Evolutionary conservation across 2,113 vertebrate genomes (phyloP).

Genomic region (Pluvianellus socialis): DNA sequence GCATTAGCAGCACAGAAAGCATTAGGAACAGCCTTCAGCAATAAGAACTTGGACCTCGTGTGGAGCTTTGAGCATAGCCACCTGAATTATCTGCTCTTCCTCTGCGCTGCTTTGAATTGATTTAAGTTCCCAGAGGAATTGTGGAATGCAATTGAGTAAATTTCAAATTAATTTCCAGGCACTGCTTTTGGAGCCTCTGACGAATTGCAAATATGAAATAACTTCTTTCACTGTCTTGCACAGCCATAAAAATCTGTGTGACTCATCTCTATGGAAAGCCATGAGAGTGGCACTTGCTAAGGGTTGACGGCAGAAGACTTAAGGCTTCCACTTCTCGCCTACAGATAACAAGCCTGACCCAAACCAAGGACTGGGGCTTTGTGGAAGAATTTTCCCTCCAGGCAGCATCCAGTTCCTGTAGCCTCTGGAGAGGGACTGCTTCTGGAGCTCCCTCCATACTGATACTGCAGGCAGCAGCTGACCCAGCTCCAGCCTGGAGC

Average conservation of each 20-base stretch:
- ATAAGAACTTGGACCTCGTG: neutral
- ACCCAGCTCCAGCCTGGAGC: neutral
- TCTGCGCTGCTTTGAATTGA: neutral
- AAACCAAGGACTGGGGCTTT: neutral
- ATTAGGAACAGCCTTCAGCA: neutral
- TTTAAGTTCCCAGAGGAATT: neutral
- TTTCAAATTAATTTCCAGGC: neutral
- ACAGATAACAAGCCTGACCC: neutral
- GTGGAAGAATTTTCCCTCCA: neutral
- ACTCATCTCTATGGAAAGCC: neutral
- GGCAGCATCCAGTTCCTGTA: neutral
- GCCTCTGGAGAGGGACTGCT: neutral
- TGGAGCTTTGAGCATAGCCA: neutral
- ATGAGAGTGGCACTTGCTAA: neutral
- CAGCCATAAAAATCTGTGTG: neutral
- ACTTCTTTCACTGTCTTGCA: neutral
- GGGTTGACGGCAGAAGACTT: neutral
- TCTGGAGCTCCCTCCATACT: neutral
- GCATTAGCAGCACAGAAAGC: neutral
- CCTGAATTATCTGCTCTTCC: neutral
- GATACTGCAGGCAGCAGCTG: neutral
- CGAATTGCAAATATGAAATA: neutral
- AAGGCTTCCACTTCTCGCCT: neutral
- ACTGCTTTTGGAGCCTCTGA: neutral
- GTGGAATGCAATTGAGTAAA: neutral